phyloP scores from a whole-genome alignment of 2,888 invertebrate genomes.

The Drosophila fulvimacula region DNA sequence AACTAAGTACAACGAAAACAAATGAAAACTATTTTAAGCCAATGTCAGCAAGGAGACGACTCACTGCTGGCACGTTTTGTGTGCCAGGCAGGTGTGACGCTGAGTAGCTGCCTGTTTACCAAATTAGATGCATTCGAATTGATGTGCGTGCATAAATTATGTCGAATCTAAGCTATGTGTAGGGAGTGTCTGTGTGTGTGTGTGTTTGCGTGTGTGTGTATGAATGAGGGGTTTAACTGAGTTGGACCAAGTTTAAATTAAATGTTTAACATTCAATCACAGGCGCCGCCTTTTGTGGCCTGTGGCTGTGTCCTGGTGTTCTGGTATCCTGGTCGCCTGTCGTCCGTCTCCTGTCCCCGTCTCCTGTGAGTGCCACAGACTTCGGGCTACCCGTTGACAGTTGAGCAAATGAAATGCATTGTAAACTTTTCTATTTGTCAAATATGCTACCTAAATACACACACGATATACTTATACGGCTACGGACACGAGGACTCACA shows the following conservation, averaged over 20 bases:
- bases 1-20: constrained; percentile 65
- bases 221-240: constrained; percentile 13
- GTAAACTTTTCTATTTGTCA: constrained; percentile 73
- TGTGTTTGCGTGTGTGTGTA: not conserved
- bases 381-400: constrained; percentile 53
- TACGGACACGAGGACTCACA: constrained; percentile 11
- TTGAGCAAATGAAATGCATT: constrained; percentile 71
- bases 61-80: constrained; percentile 1
- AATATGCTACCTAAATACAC: constrained; percentile 41
- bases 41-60: constrained; percentile 40
- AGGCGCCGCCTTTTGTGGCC: constrained; percentile 53
- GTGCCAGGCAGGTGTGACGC: constrained; percentile 72
- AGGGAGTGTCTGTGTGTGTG: not conserved
- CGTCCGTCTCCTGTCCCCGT: constrained; percentile 13
- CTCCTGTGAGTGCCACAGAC: constrained; percentile 16
- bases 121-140: constrained; percentile 80
- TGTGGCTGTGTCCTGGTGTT: constrained; percentile 50
- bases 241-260: constrained; percentile 74
- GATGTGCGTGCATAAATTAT: constrained; percentile 79
- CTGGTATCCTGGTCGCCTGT: constrained; percentile 3
- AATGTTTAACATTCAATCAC: constrained; percentile 78
- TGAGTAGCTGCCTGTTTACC: constrained; percentile 66
- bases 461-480: constrained; percentile 10
- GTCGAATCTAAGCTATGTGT: constrained; percentile 43
- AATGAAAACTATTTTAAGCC: constrained; percentile 78